phyloP scores from a whole-genome alignment of 2,888 invertebrate genomes.

The Allygus modestus region DNA sequence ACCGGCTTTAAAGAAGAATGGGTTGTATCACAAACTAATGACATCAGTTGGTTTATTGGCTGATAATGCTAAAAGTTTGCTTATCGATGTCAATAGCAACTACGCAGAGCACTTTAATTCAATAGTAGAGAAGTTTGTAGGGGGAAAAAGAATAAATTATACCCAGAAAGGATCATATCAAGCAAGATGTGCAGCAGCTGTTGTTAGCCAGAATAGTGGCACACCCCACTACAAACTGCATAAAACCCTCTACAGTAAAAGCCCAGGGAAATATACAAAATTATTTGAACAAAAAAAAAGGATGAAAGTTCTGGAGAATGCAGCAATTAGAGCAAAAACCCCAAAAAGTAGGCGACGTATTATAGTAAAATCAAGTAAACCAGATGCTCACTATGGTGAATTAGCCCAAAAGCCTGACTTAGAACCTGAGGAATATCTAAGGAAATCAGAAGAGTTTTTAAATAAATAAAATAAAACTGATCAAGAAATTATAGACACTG shows the following conservation, averaged over 20 bases:
- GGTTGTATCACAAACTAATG: no score
- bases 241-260: not conserved
- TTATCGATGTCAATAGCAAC: no score
- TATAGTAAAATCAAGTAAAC: not conserved
- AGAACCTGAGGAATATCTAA: not conserved
- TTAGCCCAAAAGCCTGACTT: not conserved
- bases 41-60: no score
- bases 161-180: not conserved
- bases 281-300: not conserved
- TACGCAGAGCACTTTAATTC: slow-evolving; percentile 39
- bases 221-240: slow-evolving; percentile 20
- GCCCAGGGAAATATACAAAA: slow-evolving; percentile 22
- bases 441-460: not conserved
- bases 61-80: no score
- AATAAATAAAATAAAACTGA: not conserved
- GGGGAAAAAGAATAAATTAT: slow-evolving; percentile 50
- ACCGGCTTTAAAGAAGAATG: no score
- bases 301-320: no score
- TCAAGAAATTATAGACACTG: not conserved
- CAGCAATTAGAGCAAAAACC: no score
- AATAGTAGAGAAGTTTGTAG: not conserved
- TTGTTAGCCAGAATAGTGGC: slow-evolving; percentile 40
- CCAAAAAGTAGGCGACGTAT: no score
- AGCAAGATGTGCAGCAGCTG: slow-evolving; percentile 53
- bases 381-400: not conserved